Base-by-base conservation (phyloP, 2,113 vertebrate genomes). In the Gymnorhina tibicen region DNA sequence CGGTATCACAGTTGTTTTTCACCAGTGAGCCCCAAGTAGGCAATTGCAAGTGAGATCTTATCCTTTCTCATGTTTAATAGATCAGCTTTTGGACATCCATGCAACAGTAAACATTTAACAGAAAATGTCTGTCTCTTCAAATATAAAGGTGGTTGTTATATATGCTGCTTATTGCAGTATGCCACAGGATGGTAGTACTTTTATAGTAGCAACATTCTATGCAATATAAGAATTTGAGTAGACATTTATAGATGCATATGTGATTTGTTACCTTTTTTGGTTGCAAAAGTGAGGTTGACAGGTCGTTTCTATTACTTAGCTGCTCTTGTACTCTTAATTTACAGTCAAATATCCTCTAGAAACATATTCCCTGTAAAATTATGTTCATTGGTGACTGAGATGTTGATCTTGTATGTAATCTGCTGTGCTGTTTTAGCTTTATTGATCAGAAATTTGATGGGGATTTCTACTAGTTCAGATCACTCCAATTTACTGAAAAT, bases 91-190 rank as follows among this genome's bases (percentile, higher is more conserved):
- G 64, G 39, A 41, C 80, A 81, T 58, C 37, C 37, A 5, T 91
- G 85, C 64, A 94, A 44, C 49, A 92, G 83, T 82, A 93, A 93
- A 66, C 37, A 78, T 70, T 75, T 69, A 81, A 68, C 26, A 96
- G 64, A 94, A 91, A 89, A 96, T 68, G 37, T 68, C 82, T 90
- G 49, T 90, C 64, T 85, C 30, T 84, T 66, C 67, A 74, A 41
- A 46, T 70, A n/a, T 14, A 60, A 49, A 75, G 52, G n/a, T 55
- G 7, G 23, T 59, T 7, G 37, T 62, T 53, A 7, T 30, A 19
- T 52, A 14, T 93, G 69, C 37, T 86, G 85, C 30, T 56, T 72
- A 63, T 56, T 96, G 76, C 85, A 94, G 69, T 76, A 44, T 93
- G 53, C 20, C 68, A 74, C 58, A 78, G 68, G 39, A 73, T 33